These are phyloP conservation scores for Pentalonia nigronervosa DNA, from an alignment of 1,140 invertebrate species.

Conservation along the genomic window DNA sequence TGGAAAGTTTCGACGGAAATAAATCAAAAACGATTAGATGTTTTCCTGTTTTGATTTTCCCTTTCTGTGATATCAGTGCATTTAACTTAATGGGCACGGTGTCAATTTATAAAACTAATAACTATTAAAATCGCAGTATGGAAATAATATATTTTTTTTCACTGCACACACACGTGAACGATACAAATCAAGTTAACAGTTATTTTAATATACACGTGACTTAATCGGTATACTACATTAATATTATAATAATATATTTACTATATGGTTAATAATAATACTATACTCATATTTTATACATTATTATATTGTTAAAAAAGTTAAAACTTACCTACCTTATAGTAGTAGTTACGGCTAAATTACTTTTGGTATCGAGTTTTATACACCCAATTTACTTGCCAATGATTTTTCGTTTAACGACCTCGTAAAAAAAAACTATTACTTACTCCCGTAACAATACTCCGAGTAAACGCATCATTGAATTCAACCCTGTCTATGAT, in stretches of 20 bases:
- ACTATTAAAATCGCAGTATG: background rate
- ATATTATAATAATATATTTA: background rate
- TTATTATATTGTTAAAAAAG: background rate
- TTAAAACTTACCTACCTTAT: background rate
- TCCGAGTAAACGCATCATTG: slow-evolving; percentile 24
- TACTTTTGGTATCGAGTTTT: slow-evolving; percentile 4
- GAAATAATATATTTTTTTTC: background rate
- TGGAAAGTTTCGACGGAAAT: background rate
- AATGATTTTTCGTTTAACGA: slow-evolving; percentile 22
- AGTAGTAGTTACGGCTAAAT: background rate
- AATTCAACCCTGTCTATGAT: background rate
- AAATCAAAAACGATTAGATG: background rate
- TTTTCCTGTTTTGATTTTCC: too few species aligned
- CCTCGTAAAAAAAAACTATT: slow-evolving; percentile 35
- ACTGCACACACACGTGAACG: background rate
- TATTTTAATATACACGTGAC: background rate
- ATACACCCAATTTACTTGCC: slow-evolving; percentile 24
- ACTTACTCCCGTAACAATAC: background rate
- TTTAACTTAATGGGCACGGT: background rate
- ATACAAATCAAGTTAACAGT: background rate
- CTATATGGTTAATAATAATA: background rate
- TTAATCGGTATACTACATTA: background rate
- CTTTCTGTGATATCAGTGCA: too few species aligned
- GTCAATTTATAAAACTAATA: background rate
- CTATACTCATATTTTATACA: background rate